Base-by-base conservation (phyloP, 2,113 vertebrate genomes). In the Cnemophilus loriae region DNA sequence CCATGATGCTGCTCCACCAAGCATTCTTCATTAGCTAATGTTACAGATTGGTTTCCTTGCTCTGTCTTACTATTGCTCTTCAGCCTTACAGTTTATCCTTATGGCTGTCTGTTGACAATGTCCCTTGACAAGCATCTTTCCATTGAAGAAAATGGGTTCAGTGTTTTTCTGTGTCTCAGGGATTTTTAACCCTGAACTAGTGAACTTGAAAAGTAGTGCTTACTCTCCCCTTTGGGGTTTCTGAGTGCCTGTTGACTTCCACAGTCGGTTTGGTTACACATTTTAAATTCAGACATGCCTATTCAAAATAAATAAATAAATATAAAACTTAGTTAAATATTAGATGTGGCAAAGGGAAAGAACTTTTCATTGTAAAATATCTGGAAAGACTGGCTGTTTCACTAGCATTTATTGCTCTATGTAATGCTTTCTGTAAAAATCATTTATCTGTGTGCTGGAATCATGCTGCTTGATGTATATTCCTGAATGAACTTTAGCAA, bases 121-220 rank as follows among this genome's bases (percentile, higher is more conserved):
- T 74, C 87, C 35, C 70, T 88, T 89, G 64, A 78, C 71, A 78
- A 78, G 11, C n/a, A 60, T 49, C 42, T 84, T 95, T 95, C 74
- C 21, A 33, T 91, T 13, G 13, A 79, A 57, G 86, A 49, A 76
- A 91, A 88, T 57, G 41, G 78, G 27, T 89, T 91, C 41, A 39
- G 60, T 32, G 15, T 57, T 95, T 87, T 96, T 88, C 32, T 64
- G 63, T 63, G 37, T 96, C 91, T 96, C 85, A 68, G 57, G 90
- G 76, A 88, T 92, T 93, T 93, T 89, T 92, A 90, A 78, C 86
- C 96, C 95, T 96, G 93, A 95, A 85, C 79, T 95, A 89, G 53
- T 79, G 87, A 95, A 94, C 87, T 94, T 91, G 69, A 95, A 90
- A 89, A 91, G 71, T 87, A 88, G 4, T 65, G 44, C 84, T 91